These are phyloP conservation scores for Diadema setosum DNA, from an alignment of 35 echinoderm and acorn worm genomes.

Conservation along the genomic window DNA sequence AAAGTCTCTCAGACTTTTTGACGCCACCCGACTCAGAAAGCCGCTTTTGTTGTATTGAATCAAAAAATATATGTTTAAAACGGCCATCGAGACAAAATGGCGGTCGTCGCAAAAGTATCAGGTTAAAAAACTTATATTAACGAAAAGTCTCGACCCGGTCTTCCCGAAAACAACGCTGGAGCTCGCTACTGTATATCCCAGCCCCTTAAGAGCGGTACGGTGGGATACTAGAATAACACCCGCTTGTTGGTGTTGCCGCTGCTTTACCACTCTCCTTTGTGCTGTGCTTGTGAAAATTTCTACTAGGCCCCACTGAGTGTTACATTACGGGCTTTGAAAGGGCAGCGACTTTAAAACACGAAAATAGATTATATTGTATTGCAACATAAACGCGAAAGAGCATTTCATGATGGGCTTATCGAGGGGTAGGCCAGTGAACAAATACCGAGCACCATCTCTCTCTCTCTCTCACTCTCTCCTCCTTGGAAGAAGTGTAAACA, in stretches of 20 bases:
- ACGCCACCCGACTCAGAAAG: background rate
- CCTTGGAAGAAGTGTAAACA: no score
- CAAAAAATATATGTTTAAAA: background rate
- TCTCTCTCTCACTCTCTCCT: no score
- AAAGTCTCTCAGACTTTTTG: conserved; percentile 3
- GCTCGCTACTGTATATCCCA: background rate
- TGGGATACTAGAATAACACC: background rate
- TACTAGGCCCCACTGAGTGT: background rate
- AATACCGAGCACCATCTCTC: background rate
- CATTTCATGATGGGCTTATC: background rate
- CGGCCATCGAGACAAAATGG: background rate
- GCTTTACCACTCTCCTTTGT: background rate
- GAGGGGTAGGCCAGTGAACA: background rate
- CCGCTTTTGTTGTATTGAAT: background rate
- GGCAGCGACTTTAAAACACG: conserved; percentile 13
- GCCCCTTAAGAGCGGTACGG: background rate
- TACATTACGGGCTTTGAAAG: background rate
- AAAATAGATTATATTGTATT: conserved; percentile 14
- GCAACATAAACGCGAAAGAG: background rate
- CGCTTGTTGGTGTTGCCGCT: background rate
- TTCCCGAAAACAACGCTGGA: background rate
- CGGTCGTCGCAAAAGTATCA: background rate
- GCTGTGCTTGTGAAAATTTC: background rate
- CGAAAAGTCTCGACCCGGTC: background rate
- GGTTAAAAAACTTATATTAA: background rate